Percentiles rank a stretch among this genome's conserved stretches.
Conservation (phyloP, 2,888 invertebrate species). For the Sarcophaga caerulescens region DNA sequence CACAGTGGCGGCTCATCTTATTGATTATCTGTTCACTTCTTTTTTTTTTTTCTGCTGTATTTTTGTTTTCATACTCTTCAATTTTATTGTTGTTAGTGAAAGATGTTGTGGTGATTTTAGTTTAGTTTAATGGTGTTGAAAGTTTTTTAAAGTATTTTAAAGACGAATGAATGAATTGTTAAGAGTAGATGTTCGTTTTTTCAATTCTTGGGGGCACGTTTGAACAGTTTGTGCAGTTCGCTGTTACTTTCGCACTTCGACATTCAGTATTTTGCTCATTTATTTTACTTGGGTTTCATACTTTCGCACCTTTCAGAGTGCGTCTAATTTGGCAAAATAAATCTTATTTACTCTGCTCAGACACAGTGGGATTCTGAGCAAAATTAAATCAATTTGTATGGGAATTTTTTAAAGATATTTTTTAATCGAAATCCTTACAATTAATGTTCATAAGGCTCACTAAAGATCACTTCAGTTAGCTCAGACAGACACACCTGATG, state of each 20-base stretch:
- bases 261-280: conserved; percentile 70
- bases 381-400: not conserved
- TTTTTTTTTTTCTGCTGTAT: conserved; percentile 19
- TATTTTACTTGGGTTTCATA: conserved; percentile 3
- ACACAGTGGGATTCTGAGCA: conserved; percentile 12
- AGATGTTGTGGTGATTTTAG: conserved; percentile 43
- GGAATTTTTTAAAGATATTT: no score
- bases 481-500: no score
- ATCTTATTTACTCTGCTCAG: conserved; percentile 52
- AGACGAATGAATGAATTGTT: conserved; percentile 61
- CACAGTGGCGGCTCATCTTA: conserved; percentile 59
- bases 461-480: no score
- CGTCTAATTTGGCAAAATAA: conserved; percentile 71
- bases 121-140: conserved; percentile 44
- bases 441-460: no score
- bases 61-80: not conserved
- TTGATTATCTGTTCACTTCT: conserved; percentile 57
- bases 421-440: no score
- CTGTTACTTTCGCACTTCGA: conserved; percentile 80
- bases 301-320: conserved; percentile 76
- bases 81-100: not conserved
- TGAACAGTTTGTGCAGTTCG: conserved; percentile 66
- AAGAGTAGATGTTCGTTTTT: conserved; percentile 28
- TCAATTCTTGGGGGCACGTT: conserved; percentile 62
- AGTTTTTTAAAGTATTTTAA: conserved; percentile 54